A percentile compares a stretch with the other conserved stretches of the same genome.
These are phyloP conservation scores for Liolophura sinensis DNA, from an alignment of 1,140 invertebrate genomes.

Conservation along the genomic window DNA sequence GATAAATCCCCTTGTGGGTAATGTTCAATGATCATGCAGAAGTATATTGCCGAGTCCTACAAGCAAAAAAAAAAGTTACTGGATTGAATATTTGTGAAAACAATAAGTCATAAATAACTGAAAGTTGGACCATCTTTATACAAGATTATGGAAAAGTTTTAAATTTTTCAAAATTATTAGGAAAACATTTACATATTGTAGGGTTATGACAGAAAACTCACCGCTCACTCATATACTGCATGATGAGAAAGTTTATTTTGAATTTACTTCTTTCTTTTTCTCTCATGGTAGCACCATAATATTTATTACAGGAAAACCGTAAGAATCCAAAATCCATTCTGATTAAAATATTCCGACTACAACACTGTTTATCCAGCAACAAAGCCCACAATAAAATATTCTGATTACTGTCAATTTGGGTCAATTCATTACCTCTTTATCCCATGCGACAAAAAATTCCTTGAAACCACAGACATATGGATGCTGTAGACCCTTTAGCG, in stretches of 20 bases:
- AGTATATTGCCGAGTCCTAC: conserved; percentile 49
- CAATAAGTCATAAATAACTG: too few species aligned
- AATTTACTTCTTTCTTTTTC: neutral
- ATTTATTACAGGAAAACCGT: too few species aligned
- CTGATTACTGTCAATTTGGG: neutral
- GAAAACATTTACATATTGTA: too few species aligned
- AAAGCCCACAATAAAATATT: neutral
- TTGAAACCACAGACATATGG: conserved; percentile 49
- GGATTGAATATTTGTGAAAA: too few species aligned
- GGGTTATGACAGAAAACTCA: too few species aligned
- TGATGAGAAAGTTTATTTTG: neutral
- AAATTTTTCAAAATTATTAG: too few species aligned
- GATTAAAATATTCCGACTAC: too few species aligned
- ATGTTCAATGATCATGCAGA: conserved; percentile 53
- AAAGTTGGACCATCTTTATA: too few species aligned
- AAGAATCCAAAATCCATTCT: too few species aligned
- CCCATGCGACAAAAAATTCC: conserved; percentile 55
- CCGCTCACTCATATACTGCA: too few species aligned
- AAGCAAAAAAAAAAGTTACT: neutral
- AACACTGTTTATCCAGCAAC: neutral
- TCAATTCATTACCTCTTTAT: conserved; percentile 47
- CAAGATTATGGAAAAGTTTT: too few species aligned
- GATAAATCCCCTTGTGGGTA: conserved; percentile 39
- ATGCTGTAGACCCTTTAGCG: conserved; percentile 42
- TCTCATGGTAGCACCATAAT: neutral